phyloP scores from a whole-genome alignment of 1,140 invertebrate species.

The Drosophila pallidifrons region DNA sequence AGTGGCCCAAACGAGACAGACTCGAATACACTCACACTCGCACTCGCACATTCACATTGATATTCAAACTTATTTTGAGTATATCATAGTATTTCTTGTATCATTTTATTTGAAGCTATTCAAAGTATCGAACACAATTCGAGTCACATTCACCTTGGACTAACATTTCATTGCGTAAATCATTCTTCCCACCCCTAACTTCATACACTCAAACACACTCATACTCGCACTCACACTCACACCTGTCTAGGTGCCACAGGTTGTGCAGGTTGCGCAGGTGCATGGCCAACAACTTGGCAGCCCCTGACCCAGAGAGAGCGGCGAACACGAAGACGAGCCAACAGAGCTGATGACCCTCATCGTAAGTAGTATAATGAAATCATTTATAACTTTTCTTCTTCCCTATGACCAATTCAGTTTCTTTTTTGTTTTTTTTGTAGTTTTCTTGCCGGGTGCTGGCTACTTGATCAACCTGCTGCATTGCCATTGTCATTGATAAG shows the following conservation, averaged over 20 bases:
- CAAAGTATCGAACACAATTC: conserved; percentile 48
- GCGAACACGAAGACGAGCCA: not conserved
- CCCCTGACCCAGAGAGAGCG: not conserved
- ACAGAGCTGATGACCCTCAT: conserved; percentile 11
- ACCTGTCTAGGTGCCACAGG: conserved; percentile 47
- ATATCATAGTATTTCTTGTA: not conserved
- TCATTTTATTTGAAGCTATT: not conserved
- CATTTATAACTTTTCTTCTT: conserved; percentile 21
- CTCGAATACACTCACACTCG: not conserved
- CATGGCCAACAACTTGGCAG: conserved; percentile 2
- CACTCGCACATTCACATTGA: not conserved
- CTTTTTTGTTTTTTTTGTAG: not conserved
- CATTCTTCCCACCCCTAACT: conserved; percentile 78
- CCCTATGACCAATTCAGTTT: conserved; percentile 12
- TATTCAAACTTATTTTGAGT: not conserved
- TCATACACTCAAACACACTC: not conserved
- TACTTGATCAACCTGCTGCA: conserved; percentile 13
- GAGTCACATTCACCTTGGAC: conserved; percentile 24
- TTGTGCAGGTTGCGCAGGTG: conserved; percentile 49
- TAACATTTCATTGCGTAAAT: conserved; percentile 69
- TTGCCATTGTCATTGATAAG: conserved; percentile 9
- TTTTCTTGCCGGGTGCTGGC: not conserved
- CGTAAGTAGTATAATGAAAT: conserved; percentile 11
- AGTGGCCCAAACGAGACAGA: conserved; percentile 74
- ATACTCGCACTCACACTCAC: not conserved